These are phyloP conservation scores for Eumaeus atala DNA, from an alignment of 1,140 invertebrate genomes.

Conservation along the genomic window DNA sequence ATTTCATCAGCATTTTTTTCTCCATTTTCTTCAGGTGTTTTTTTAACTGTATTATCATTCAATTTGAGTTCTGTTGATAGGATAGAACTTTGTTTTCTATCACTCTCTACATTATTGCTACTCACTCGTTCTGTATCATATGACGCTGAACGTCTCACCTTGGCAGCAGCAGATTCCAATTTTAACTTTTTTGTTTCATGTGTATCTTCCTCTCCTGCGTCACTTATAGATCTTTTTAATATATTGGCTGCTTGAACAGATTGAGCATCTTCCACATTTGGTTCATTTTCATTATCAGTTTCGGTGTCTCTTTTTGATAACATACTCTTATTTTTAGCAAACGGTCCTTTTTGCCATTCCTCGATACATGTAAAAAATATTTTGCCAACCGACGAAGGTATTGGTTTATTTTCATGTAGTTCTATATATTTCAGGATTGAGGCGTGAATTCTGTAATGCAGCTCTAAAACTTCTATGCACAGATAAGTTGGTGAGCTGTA, in stretches of 20 bases:
- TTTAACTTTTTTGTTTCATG: conserved; percentile 56
- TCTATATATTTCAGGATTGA: conserved; percentile 90
- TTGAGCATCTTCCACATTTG: conserved; percentile 35
- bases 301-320: conserved; percentile 43
- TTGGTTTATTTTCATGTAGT: conserved; percentile 75
- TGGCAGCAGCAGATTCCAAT: conserved; percentile 61
- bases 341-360: conserved; percentile 60
- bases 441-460: conserved; percentile 88
- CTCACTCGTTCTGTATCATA: conserved; percentile 54
- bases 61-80: not conserved
- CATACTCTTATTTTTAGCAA: conserved; percentile 38
- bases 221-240: conserved; percentile 59
- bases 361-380: conserved; percentile 58
- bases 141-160: conserved; percentile 57
- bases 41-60: conserved; percentile 15
- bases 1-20: conserved; percentile 13
- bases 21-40: conserved; percentile 17
- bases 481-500: conserved; percentile 88
- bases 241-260: conserved; percentile 59
- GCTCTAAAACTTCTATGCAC: conserved; percentile 92
- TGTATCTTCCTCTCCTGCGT: conserved; percentile 60
- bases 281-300: conserved; percentile 31
- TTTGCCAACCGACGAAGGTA: conserved; percentile 61
- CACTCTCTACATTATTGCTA: conserved; percentile 1
- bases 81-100: not conserved